Evolutionary conservation across 2,888 invertebrate species (phyloP).

Genomic region (Oscheius sp.): DNA sequence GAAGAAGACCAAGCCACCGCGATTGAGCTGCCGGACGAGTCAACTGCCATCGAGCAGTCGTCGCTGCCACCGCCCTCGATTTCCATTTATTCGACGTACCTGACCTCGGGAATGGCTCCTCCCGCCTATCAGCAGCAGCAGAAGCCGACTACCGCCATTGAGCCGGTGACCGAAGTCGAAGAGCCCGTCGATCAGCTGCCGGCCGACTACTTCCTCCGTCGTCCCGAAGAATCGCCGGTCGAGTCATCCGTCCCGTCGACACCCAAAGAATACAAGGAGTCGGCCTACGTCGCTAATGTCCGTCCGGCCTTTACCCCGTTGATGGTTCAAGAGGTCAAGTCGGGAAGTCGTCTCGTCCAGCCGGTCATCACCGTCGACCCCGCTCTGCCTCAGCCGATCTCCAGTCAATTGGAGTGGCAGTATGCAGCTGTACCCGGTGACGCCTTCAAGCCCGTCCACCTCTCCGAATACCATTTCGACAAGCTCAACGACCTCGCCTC

Average conservation of each 20-base stretch:
- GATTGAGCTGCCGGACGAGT: not conserved
- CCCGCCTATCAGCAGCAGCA: not conserved
- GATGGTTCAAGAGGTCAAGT: not conserved
- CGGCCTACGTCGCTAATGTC: not conserved
- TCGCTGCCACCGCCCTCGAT: not conserved
- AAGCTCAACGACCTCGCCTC: constrained; percentile 31
- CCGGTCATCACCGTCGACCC: not conserved
- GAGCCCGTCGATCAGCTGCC: too few relatives aligned
- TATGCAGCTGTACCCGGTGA: constrained; percentile 1
- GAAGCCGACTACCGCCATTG: too few relatives aligned
- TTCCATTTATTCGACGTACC: constrained; percentile 1
- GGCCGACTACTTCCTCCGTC: too few relatives aligned
- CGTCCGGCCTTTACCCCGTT: not conserved
- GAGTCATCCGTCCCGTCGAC: not conserved
- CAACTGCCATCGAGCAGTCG: not conserved
- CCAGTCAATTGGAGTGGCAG: too few relatives aligned
- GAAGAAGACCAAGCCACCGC: not conserved
- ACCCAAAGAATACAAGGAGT: not conserved
- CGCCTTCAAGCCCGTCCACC: constrained; percentile 18
- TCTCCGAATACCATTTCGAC: constrained; percentile 23
- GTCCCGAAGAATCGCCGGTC: too few relatives aligned
- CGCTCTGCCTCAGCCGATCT: too few relatives aligned
- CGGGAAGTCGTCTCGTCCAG: not conserved
- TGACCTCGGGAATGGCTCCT: not conserved
- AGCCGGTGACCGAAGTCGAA: too few relatives aligned